Base-by-base conservation (phyloP, 1,140 invertebrate species). In the Neodiprion pinetum region DNA sequence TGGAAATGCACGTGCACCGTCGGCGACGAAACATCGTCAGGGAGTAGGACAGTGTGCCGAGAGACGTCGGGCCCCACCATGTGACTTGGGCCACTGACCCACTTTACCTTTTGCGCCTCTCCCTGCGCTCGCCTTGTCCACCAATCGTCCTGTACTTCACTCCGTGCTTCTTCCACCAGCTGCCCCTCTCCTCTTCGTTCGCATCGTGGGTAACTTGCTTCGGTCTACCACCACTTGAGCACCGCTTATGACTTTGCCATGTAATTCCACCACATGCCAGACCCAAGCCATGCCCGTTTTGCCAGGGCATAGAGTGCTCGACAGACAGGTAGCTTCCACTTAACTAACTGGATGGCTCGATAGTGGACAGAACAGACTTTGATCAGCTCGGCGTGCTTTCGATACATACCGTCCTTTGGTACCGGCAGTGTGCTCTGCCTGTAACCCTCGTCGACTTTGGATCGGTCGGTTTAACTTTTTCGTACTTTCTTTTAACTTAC, bases 31-130 rank as follows among this genome's bases (percentile, higher is more conserved):
- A 17, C n/a, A 61, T 61, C 53, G n/a, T 17, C 53, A 14, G 53
- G 11, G 68, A 69, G 68, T 88, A 88, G 87, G 87, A 88, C 86
- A 88, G 87, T 88, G 86, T 88, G 87, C 87, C 83, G 83, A 83
- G 80, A 80, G 53, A 77, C 82, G 81, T 79, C 87, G 83, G 79
- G 81, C 83, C 85, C 83, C 85, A 84, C 82, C 83, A 83, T 81
- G 81, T 88, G 86, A 88, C 87, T 86, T 85, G 84, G 53, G 84
- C 83, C 85, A 84, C 82, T 88, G 87, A 79, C 87, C 87, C 83
- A 88, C 87, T 88, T 88, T 84, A 84, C 77, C 85, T 61, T 9
- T 61, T 61, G 53, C 53, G 9, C 53, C 53, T 61, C 53, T 61
- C 53, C 53, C 53, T 61, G 53, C n/a, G 53, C 53, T 61, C 53